Evolutionary conservation across 23 tunicate species (phyloP).

Genomic region (Phallusia fumigata): DNA sequence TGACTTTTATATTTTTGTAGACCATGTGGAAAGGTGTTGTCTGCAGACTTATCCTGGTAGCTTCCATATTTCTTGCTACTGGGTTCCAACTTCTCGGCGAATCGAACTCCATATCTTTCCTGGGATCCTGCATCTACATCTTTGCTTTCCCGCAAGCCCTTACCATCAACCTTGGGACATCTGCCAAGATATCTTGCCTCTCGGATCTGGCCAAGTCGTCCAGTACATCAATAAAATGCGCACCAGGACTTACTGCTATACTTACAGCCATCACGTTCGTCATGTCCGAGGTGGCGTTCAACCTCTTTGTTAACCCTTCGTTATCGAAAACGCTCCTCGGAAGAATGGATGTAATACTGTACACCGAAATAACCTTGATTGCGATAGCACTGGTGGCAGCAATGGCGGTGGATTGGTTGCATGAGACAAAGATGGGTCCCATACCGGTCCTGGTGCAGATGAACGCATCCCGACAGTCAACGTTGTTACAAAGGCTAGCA

Average conservation of each 20-base stretch:
- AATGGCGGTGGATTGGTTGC: neutral
- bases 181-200: neutral
- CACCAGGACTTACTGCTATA: neutral
- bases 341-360: neutral
- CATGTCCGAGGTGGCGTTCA: neutral
- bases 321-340: neutral
- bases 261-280: neutral
- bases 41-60: neutral
- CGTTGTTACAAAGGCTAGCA: neutral
- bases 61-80: neutral
- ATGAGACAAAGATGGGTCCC: neutral
- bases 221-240: neutral
- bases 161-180: neutral
- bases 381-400: neutral
- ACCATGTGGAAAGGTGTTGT: neutral
- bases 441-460: neutral
- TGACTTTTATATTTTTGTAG: neutral
- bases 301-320: neutral
- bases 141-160: neutral
- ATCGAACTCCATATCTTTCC: neutral
- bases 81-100: neutral
- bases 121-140: neutral
- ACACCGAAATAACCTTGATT: neutral
- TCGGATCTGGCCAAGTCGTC: neutral
- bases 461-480: neutral